Conservation (phyloP, 2,113 vertebrate genomes). For the Cottus gobio region DNA sequence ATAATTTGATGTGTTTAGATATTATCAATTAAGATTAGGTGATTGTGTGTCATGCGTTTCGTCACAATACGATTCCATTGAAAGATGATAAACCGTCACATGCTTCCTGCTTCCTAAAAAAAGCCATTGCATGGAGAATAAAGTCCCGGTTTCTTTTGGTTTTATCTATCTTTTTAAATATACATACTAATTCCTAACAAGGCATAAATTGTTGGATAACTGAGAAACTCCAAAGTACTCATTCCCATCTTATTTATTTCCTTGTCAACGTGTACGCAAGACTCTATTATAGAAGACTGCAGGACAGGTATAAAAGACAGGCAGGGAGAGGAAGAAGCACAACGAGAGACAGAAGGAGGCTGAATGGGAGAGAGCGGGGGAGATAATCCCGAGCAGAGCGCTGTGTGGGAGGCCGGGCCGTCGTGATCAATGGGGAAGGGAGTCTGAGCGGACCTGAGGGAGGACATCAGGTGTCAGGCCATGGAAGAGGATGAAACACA, state of each 20-base stretch:
- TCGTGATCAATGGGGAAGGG: constrained; percentile 55
- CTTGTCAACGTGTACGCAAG: not conserved
- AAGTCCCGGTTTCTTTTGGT: too few relatives aligned
- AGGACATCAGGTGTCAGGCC: constrained; percentile 49
- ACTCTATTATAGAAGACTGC: not conserved
- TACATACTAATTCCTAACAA: too few relatives aligned
- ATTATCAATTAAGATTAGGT: too few relatives aligned
- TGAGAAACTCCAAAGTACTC: not conserved
- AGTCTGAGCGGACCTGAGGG: constrained; percentile 56
- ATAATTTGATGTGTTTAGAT: too few relatives aligned
- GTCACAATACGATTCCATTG: too few relatives aligned
- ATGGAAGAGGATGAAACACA: constrained; percentile 50
- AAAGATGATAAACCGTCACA: too few relatives aligned
- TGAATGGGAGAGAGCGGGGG: constrained; percentile 37
- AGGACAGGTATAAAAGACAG: constrained; percentile 15
- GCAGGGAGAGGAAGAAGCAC: constrained; percentile 12
- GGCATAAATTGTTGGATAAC: not conserved
- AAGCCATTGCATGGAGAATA: too few relatives aligned
- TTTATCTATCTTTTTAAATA: too few relatives aligned
- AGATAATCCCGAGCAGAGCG: constrained; percentile 56
- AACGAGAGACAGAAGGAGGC: constrained; percentile 12
- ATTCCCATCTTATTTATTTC: not conserved
- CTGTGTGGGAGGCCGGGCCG: constrained; percentile 48
- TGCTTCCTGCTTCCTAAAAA: too few relatives aligned
- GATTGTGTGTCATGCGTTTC: too few relatives aligned